Evolutionary conservation across 2,113 vertebrate species (phyloP).

Genomic region (Lasiurus borealis): DNA sequence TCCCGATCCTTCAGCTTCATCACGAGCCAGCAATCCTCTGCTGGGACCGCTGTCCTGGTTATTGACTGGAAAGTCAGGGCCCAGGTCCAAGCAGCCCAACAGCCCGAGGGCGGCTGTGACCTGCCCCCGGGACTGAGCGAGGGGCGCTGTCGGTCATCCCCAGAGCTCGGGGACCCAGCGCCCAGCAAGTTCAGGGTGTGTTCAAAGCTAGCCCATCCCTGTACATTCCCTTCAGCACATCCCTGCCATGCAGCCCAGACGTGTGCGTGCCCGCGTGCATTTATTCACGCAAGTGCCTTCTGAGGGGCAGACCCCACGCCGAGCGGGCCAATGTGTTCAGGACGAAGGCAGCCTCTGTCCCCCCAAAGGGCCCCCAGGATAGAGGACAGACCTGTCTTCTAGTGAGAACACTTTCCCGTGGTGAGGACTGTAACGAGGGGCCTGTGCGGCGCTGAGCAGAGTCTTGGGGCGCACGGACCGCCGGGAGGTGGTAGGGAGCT

Average conservation of each 20-base stretch:
- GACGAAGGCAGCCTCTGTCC: background rate
- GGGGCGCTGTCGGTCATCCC: fast-evolving
- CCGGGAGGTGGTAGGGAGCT: background rate
- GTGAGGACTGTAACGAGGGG: background rate
- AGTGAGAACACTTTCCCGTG: too few species aligned
- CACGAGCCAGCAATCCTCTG: background rate
- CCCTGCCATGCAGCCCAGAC: background rate
- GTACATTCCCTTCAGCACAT: background rate
- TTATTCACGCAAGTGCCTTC: background rate
- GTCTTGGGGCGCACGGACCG: background rate
- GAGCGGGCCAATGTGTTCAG: background rate
- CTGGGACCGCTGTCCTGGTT: background rate
- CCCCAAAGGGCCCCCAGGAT: too few species aligned
- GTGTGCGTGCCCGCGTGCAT: fast-evolving
- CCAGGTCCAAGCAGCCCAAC: background rate
- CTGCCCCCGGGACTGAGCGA: background rate
- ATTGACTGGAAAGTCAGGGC: background rate
- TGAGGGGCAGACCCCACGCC: background rate
- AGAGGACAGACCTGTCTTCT: background rate
- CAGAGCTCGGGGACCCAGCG: background rate
- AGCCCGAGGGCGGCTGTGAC: background rate
- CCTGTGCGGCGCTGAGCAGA: background rate
- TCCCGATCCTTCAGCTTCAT: background rate
- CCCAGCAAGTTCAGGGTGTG: background rate
- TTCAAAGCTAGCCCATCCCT: background rate